Conservation (phyloP, 2,797 vertebrate genomes). For the Esox lucius region DNA sequence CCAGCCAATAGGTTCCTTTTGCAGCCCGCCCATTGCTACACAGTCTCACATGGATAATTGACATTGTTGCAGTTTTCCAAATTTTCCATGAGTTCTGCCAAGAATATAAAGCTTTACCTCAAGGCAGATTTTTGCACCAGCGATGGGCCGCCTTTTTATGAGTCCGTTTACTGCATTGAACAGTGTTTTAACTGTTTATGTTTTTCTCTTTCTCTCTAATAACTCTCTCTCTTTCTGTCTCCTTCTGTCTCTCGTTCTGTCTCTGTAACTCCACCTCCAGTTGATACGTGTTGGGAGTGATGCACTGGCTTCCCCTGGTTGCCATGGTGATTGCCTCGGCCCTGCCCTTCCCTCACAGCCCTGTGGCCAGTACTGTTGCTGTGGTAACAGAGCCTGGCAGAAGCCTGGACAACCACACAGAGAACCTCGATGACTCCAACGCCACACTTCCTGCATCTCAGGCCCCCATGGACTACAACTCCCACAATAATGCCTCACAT, state of each 20-base stretch:
- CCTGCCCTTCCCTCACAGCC: constrained; percentile 79
- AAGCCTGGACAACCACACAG: constrained; percentile 42
- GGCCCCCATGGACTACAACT: constrained; percentile 43
- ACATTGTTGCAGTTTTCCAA: constrained; percentile 35
- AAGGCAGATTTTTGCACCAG: constrained; percentile 47
- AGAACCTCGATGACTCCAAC: constrained; percentile 47
- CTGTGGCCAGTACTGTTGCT: constrained; percentile 69
- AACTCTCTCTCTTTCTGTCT: constrained; percentile 13
- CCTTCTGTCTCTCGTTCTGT: not conserved
- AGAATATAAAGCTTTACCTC: constrained; percentile 55
- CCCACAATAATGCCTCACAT: constrained; percentile 47
- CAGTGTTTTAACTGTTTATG: constrained; percentile 17
- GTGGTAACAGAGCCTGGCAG: constrained; percentile 60
- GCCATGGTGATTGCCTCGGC: constrained; percentile 87
- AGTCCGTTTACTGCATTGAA: constrained; percentile 41
- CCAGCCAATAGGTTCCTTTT: constrained; percentile 21
- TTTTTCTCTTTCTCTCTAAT: not conserved
- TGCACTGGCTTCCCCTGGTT: constrained; percentile 89
- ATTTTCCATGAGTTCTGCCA: constrained; percentile 65
- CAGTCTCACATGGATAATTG: constrained; percentile 24
- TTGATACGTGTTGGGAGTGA: constrained; percentile 86
- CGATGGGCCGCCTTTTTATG: constrained; percentile 61
- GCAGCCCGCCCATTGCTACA: constrained; percentile 12
- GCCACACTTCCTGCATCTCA: not conserved
- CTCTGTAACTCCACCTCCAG: constrained; percentile 46